Evolutionary conservation across 2,888 invertebrate genomes (phyloP), one percentile per base, ranked within the genome.

Genomic region (Melieria picta): DNA sequence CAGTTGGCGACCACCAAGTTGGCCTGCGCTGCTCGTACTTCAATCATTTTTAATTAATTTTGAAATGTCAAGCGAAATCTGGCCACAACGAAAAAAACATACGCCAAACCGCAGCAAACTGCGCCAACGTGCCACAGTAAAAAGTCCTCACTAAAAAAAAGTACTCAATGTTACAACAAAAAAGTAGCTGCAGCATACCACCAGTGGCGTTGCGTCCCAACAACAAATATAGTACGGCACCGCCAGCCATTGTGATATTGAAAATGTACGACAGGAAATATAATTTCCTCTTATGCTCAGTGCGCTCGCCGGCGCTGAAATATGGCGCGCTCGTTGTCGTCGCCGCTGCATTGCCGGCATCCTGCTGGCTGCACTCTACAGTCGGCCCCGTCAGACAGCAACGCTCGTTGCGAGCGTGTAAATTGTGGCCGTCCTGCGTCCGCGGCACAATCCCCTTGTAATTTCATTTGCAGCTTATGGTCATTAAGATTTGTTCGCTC

Each of bases 381-480:
- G n/a, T 11, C 48, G 16, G 47, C 13, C 4, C 4, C 42, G 10
- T 30, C 16, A 10, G 10, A 5, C 7, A 9, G 5, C n/a, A 10
- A 45, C 7, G 7, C 30, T 30, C 43, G 45, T 2, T n/a, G 7
- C 43, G n/a, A 4, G 13, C 13, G 43, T 48, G 47, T 4, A n/a
- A 30, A 30, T 30, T 30, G 11, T 11, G 50, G 52, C 5, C 52
- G 52, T 11, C 13, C 5, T 52, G n/a, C 52, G 11, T 52, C n/a
- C 52, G 13, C 7, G 4, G 11, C 13, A 13, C 63, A 61, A 69
- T 62, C 62, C 62, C 62, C 30, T 45, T 69, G 69, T 69, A 69
- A 69, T 69, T 63, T 63, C 69, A 63, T 69, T 69, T 69, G 52
- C 63, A 42, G 69, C 69, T 69, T 69, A 69, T 69, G 69, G 69